phyloP scores from a whole-genome alignment of 2,113 vertebrate genomes.

The Aix galericulata region DNA sequence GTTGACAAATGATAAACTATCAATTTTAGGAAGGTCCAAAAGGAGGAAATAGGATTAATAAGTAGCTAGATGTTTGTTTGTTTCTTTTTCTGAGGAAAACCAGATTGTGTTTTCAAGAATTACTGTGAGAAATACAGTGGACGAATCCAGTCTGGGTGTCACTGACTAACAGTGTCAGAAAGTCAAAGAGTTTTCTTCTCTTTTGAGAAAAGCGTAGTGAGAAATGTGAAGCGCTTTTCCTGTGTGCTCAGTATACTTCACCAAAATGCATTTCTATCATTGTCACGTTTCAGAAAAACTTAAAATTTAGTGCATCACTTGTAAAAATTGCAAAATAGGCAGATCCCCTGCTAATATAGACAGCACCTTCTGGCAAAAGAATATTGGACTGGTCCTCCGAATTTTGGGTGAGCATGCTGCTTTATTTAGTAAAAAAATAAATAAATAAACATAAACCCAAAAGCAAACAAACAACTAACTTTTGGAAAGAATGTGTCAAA shows the following conservation, averaged over 20 bases:
- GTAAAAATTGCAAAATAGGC: background rate
- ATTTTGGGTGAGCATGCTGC: background rate
- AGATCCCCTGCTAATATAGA: background rate
- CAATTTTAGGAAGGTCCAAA: background rate
- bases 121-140: background rate
- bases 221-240: background rate
- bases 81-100: background rate
- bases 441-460: accelerated
- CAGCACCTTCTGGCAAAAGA: background rate
- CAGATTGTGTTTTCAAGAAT: background rate
- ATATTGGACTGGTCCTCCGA: background rate
- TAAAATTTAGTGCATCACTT: background rate
- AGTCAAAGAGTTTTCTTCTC: background rate
- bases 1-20: background rate
- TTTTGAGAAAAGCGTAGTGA: background rate
- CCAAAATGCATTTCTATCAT: background rate
- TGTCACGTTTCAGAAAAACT: background rate
- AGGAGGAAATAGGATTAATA: background rate
- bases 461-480: background rate
- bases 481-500: background rate
- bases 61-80: background rate
- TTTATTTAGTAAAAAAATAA: background rate
- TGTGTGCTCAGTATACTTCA: background rate
- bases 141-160: background rate
- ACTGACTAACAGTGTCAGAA: background rate